phyloP scores from a whole-genome alignment of 2,888 invertebrate genomes.

The Branchipolynoe longqiensis region DNA sequence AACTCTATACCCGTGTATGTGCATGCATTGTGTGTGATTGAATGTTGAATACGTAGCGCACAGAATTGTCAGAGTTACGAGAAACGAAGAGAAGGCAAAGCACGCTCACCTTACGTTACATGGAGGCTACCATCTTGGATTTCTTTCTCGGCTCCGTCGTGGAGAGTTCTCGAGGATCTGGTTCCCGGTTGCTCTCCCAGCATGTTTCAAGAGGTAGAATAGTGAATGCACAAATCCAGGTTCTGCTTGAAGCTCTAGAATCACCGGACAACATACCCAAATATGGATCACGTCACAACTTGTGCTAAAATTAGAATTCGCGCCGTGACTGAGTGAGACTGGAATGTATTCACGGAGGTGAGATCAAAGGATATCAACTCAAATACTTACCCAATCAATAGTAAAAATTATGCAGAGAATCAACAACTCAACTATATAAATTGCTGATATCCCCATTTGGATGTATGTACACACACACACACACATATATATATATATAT shows the following conservation, averaged over 20 bases:
- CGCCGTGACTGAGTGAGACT: too few species aligned
- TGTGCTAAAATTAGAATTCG: constrained; percentile 17
- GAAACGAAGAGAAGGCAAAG: neutral
- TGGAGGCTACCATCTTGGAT: constrained; percentile 44
- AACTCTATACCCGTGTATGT: neutral
- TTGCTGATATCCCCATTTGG: too few species aligned
- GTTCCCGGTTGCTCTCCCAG: neutral
- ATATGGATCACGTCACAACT: constrained; percentile 20
- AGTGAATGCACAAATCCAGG: neutral
- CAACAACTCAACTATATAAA: too few species aligned
- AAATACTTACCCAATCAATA: too few species aligned
- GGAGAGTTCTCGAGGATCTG: neutral
- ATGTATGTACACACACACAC: too few species aligned
- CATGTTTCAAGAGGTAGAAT: too few species aligned
- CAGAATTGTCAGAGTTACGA: neutral
- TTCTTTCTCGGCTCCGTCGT: neutral
- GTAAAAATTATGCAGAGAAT: too few species aligned
- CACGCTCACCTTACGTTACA: constrained; percentile 35
- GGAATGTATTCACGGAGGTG: too few species aligned
- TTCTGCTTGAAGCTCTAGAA: neutral
- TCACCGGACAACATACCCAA: constrained; percentile 42
- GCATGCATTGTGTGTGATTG: neutral
- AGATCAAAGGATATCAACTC: too few species aligned
- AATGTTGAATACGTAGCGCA: neutral
- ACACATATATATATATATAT: too few species aligned